Percentiles rank a stretch among this genome's conserved stretches.
Evolutionary conservation across 1,140 invertebrate genomes (phyloP).

Genomic region (Nasonia longicornis): DNA sequence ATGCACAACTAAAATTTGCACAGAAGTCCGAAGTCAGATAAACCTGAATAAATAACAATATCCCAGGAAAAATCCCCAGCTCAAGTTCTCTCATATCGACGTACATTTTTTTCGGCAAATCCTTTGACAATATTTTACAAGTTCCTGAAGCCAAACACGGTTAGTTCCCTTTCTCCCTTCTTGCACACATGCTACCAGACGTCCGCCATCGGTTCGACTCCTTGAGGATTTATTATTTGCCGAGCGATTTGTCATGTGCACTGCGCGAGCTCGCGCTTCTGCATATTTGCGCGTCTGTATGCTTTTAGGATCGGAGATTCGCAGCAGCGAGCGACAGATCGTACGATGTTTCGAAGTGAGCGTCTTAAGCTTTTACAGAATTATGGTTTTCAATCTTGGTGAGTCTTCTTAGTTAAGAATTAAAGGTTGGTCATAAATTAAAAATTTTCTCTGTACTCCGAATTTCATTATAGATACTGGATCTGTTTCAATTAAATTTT

Average conservation of each 20-base stretch:
- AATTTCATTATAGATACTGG: too few relatives aligned
- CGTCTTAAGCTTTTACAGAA: not conserved
- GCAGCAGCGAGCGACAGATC: not conserved
- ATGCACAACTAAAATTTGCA: too few relatives aligned
- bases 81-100: not conserved
- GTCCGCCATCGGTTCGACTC: not conserved
- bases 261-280: not conserved
- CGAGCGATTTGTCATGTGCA: conserved; percentile 48
- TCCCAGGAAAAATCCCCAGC: not conserved
- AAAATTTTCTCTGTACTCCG: too few relatives aligned
- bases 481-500: too few relatives aligned
- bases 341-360: not conserved
- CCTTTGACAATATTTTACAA: conserved; percentile 23
- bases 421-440: too few relatives aligned
- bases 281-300: not conserved
- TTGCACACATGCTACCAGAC: not conserved
- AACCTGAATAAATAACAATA: conserved; percentile 28
- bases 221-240: conserved; percentile 48
- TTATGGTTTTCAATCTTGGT: not conserved
- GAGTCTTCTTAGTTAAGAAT: not conserved
- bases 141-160: conserved; percentile 7
- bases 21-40: not conserved
- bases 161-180: not conserved
- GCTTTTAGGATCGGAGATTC: conserved; percentile 13
- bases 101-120: conserved; percentile 17